Conservation (phyloP, 2,113 vertebrate genomes). For the Gila orcuttii region DNA sequence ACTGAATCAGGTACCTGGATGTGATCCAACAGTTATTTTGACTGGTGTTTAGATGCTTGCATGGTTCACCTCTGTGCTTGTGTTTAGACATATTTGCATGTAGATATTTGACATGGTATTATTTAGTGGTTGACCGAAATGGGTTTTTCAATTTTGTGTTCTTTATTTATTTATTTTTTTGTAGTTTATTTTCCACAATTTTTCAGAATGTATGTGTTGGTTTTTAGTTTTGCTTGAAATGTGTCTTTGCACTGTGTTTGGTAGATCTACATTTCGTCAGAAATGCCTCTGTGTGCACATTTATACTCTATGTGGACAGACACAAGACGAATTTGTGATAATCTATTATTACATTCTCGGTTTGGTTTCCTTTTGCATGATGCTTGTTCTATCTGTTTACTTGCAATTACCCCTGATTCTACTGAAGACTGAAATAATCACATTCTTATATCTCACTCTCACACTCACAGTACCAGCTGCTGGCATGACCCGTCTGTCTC, state of each 20-base stretch:
- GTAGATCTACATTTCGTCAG: neutral
- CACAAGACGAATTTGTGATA: neutral
- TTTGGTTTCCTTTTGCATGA: slow-evolving; percentile 16
- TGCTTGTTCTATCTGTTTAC: neutral
- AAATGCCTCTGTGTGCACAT: slow-evolving; percentile 8
- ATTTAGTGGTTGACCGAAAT: neutral
- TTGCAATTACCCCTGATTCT: neutral
- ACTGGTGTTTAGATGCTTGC: slow-evolving; percentile 52
- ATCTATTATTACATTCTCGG: neutral
- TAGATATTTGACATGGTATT: neutral
- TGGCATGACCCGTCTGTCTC: slow-evolving; percentile 90
- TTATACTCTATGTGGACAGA: neutral
- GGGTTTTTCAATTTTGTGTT: neutral
- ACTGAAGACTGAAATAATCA: neutral
- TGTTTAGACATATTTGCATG: slow-evolving; percentile 15
- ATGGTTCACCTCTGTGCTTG: slow-evolving; percentile 34
- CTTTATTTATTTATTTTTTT: neutral
- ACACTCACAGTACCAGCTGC: slow-evolving; percentile 84
- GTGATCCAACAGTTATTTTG: slow-evolving; percentile 52
- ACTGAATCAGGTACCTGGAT: slow-evolving; percentile 93
- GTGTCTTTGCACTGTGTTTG: neutral
- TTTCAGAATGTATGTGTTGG: neutral
- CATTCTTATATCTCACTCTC: slow-evolving; percentile 46
- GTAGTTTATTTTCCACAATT: neutral
- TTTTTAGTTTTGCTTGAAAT: neutral